phyloP scores from a whole-genome alignment of 2,797 vertebrate genomes.

The Micrastur ruficollis region DNA sequence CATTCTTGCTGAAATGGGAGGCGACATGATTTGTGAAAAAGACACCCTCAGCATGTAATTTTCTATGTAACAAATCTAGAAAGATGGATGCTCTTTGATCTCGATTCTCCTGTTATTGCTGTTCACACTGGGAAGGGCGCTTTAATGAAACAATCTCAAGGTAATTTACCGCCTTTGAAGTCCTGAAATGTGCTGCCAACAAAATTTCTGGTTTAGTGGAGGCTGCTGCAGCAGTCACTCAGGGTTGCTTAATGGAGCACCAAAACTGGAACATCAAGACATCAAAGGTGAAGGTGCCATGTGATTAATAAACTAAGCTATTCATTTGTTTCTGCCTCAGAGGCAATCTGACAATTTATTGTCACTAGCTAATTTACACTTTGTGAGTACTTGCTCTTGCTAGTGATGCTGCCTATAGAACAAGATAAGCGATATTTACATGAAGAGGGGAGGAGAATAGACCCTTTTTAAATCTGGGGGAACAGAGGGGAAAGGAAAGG shows the following conservation, averaged over 20 bases:
- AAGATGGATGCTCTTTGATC: constrained; percentile 75
- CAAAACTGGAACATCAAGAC: constrained; percentile 79
- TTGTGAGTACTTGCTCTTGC: constrained; percentile 71
- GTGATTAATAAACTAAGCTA: constrained; percentile 73
- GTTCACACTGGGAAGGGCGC: constrained; percentile 74
- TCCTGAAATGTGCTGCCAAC: constrained; percentile 77
- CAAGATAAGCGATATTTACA: constrained; percentile 63
- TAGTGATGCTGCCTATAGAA: constrained; percentile 53
- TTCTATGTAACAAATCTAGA: constrained; percentile 72
- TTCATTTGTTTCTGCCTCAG: constrained; percentile 72
- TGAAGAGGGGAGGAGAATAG: constrained; percentile 12
- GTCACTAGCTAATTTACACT: constrained; percentile 78
- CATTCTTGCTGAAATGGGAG: constrained; percentile 72
- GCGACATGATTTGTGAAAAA: constrained; percentile 66
- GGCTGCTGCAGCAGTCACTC: constrained; percentile 71
- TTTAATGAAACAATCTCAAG: constrained; percentile 76
- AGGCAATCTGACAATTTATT: constrained; percentile 77
- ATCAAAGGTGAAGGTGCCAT: constrained; percentile 80
- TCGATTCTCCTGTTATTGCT: constrained; percentile 64
- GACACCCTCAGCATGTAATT: constrained; percentile 68
- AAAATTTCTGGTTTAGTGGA: constrained; percentile 74
- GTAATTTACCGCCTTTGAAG: constrained; percentile 79
- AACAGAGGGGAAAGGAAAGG: background rate
- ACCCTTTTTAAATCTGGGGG: background rate
- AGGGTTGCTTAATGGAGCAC: constrained; percentile 70